phyloP scores from a whole-genome alignment of 2,888 invertebrate species.

The Agriotes lineatus region DNA sequence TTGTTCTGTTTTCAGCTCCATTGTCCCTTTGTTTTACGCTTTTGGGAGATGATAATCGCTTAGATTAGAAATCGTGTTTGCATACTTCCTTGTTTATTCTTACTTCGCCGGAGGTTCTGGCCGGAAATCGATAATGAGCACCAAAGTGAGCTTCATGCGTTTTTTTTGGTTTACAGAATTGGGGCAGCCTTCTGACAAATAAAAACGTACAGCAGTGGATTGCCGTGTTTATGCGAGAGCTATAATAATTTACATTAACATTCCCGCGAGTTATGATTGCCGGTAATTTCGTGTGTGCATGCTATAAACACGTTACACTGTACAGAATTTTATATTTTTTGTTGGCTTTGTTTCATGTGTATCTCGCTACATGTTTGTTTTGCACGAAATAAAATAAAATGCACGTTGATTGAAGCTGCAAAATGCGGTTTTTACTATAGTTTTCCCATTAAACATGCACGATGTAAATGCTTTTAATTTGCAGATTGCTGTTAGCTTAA shows the following conservation, averaged over 20 bases:
- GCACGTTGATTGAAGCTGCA: constrained; percentile 22
- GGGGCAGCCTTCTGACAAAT: constrained; percentile 22
- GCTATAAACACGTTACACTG: constrained; percentile 53
- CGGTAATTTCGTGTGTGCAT: constrained; percentile 56
- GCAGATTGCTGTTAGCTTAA: constrained; percentile 27
- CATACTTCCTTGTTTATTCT: constrained; percentile 38
- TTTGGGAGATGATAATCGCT: constrained; percentile 55
- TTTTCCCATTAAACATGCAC: constrained; percentile 25
- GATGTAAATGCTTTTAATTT: constrained; percentile 35
- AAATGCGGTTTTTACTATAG: constrained; percentile 32
- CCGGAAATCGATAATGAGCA: constrained; percentile 19
- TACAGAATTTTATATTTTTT: constrained; percentile 51
- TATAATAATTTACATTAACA: constrained; percentile 55
- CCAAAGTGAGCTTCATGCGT: background rate
- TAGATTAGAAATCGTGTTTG: constrained; percentile 54
- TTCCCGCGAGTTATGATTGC: constrained; percentile 57
- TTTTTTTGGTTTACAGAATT: constrained; percentile 14
- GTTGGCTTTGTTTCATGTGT: constrained; percentile 49
- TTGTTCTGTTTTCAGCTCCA: constrained; percentile 53
- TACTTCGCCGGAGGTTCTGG: constrained; percentile 10
- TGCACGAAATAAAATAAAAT: constrained; percentile 44
- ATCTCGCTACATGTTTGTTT: constrained; percentile 48
- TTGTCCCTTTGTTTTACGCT: constrained; percentile 55
- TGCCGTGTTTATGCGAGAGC: constrained; percentile 51
- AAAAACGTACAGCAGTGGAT: constrained; percentile 36